Evolutionary conservation across 2,888 invertebrate species (phyloP).

Genomic region (Tipula helvola): DNA sequence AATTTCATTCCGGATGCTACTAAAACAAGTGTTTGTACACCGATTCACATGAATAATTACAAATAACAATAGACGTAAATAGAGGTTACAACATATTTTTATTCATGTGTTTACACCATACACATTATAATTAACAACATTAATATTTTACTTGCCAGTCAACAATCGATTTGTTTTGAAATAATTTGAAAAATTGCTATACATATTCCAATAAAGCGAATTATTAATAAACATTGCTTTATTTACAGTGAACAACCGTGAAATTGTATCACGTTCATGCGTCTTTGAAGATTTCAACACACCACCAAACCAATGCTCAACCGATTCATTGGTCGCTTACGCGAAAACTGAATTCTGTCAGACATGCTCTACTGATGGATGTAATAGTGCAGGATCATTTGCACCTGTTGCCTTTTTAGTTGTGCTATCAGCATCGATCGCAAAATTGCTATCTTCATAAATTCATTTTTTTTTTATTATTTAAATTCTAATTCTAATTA

Average conservation of each 20-base stretch:
- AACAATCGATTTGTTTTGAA: neutral
- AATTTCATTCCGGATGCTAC: neutral
- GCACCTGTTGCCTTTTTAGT: slow-evolving; percentile 23
- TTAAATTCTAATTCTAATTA: neutral
- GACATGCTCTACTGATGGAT: slow-evolving; percentile 34
- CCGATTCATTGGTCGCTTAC: slow-evolving; percentile 31
- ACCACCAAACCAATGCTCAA: slow-evolving; percentile 30
- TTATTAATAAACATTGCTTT: neutral
- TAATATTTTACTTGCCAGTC: neutral
- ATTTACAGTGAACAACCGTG: slow-evolving; percentile 32
- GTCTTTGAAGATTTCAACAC: slow-evolving; percentile 34
- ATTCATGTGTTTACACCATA: neutral
- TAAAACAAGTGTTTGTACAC: neutral
- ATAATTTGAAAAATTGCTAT: no score
- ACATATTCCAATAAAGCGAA: no score
- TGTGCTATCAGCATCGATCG: slow-evolving; percentile 16
- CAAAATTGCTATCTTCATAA: slow-evolving; percentile 15
- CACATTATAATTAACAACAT: neutral
- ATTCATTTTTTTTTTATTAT: neutral
- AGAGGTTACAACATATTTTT: neutral
- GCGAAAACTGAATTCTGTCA: slow-evolving; percentile 33
- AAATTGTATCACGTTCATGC: slow-evolving; percentile 33
- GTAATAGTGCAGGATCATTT: slow-evolving; percentile 27
- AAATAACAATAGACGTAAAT: neutral
- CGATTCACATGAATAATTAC: neutral